These are phyloP conservation scores for Cromileptes altivelis DNA, from an alignment of 2,113 vertebrate species.

Conservation along the genomic window DNA sequence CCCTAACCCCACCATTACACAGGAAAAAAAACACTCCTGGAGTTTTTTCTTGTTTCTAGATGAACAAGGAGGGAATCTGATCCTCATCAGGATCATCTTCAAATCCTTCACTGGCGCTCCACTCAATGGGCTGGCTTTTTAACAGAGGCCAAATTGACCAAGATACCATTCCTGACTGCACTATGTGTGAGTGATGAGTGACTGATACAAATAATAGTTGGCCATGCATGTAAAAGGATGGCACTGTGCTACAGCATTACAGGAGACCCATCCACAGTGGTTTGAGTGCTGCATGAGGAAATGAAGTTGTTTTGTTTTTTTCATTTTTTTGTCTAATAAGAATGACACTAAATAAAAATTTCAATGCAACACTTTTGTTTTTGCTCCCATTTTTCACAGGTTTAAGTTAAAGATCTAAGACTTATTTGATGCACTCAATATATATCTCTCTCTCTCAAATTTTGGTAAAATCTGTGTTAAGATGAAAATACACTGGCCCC, in stretches of 20 bases:
- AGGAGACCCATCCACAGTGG: slow-evolving; percentile 49
- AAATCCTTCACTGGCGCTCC: slow-evolving; percentile 35
- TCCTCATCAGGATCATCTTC: slow-evolving; percentile 58
- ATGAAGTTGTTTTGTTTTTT: too few species aligned
- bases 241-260: slow-evolving; percentile 66
- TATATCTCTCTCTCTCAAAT: too few species aligned
- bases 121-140: slow-evolving; percentile 48
- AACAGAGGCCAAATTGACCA: slow-evolving; percentile 41
- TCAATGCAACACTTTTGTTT: too few species aligned
- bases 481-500: too few species aligned
- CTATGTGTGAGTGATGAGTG: slow-evolving; percentile 62
- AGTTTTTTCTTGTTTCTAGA: slow-evolving; percentile 27
- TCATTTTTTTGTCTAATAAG: too few species aligned
- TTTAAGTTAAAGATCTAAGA: too few species aligned
- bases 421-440: too few species aligned
- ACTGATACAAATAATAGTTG: slow-evolving; percentile 67
- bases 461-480: too few species aligned
- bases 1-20: slow-evolving; percentile 23
- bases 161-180: slow-evolving; percentile 63
- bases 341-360: too few species aligned
- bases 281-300: background rate
- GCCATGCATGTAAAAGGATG: slow-evolving; percentile 63
- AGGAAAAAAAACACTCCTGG: slow-evolving; percentile 49
- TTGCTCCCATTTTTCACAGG: too few species aligned
- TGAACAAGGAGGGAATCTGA: slow-evolving; percentile 67